A percentile compares a stretch with the other conserved stretches of the same genome.
phyloP scores from a whole-genome alignment of 2,797 vertebrate species.

The Xenentodon cancila region DNA sequence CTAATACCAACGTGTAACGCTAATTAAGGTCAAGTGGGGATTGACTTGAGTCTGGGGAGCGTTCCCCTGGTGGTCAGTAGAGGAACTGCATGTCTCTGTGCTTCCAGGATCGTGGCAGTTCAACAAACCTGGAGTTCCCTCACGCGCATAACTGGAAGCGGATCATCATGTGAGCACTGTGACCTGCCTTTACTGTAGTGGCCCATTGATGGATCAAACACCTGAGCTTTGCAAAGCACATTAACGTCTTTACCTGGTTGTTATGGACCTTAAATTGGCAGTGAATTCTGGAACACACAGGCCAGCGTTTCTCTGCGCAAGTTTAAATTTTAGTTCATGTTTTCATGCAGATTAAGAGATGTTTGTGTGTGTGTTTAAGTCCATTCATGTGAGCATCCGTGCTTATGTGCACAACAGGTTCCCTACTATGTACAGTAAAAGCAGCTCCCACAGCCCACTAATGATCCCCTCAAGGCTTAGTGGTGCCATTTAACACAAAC shows the following conservation, averaged over 20 bases:
- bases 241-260: conserved; percentile 19
- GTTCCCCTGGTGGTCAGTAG: too few species aligned
- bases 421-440: conserved; percentile 74
- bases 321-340: not conserved
- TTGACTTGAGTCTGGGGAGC: too few species aligned
- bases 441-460: conserved; percentile 71
- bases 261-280: conserved; percentile 25
- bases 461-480: conserved; percentile 75
- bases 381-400: not conserved
- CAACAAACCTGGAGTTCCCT: too few species aligned
- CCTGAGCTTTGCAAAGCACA: not conserved
- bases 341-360: conserved; percentile 1
- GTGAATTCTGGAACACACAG: conserved; percentile 13
- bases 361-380: too few species aligned
- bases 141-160: too few species aligned
- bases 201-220: too few species aligned
- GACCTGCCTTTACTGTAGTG: not conserved
- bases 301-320: not conserved
- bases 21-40: too few species aligned
- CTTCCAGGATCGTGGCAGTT: too few species aligned
- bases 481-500: conserved; percentile 75
- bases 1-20: too few species aligned
- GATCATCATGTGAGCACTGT: too few species aligned
- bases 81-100: too few species aligned
- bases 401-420: conserved; percentile 19